Conservation (phyloP, 2,797 vertebrate species). For the Podargus strigoides region DNA sequence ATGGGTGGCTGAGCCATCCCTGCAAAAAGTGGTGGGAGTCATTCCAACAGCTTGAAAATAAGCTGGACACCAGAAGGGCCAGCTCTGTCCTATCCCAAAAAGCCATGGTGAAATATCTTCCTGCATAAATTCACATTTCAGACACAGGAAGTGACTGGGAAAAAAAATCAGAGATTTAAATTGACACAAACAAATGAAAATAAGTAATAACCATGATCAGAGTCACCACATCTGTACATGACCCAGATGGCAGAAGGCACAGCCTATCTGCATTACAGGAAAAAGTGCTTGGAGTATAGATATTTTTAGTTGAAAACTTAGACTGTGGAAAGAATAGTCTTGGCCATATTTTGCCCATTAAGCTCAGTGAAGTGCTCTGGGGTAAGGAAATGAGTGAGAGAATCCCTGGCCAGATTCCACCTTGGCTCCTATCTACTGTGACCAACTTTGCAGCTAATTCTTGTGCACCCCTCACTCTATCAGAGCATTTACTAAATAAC, state of each 20-base stretch:
- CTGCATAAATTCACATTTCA: neutral
- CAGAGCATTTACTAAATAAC: neutral
- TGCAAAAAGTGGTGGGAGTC: neutral
- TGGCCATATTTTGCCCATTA: constrained; percentile 14
- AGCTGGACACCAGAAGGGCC: neutral
- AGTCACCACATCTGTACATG: neutral
- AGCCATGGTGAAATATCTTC: neutral
- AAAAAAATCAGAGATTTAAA: neutral
- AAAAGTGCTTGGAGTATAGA: neutral
- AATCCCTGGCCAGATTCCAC: constrained; percentile 42
- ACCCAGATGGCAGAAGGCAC: neutral
- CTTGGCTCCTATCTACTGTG: neutral
- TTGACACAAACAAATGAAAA: neutral
- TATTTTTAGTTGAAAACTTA: constrained; percentile 30
- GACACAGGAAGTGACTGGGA: neutral
- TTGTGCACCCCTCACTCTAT: neutral
- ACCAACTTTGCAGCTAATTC: neutral
- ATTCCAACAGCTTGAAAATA: neutral
- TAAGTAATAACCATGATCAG: neutral
- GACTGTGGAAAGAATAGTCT: constrained; percentile 14
- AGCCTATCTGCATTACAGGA: neutral
- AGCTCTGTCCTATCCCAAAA: neutral
- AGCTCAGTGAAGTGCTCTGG: constrained; percentile 7
- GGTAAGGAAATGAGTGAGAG: constrained; percentile 38
- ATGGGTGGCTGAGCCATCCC: neutral